These are phyloP conservation scores for Periparus ater DNA, from an alignment of 2,797 vertebrate genomes.

Conservation along the genomic window DNA sequence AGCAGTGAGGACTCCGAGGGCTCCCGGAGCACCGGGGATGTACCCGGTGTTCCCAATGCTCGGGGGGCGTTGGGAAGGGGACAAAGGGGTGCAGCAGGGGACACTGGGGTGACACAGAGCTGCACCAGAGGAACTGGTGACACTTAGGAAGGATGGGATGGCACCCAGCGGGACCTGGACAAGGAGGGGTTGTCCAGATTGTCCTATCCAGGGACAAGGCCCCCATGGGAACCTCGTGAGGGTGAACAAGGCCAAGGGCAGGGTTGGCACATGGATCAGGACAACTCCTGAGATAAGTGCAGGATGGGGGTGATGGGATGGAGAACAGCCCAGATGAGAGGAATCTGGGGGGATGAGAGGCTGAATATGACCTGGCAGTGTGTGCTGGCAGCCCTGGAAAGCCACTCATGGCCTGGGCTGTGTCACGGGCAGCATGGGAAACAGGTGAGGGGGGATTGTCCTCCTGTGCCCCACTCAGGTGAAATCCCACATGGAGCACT, in stretches of 20 bases:
- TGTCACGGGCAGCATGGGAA: neutral
- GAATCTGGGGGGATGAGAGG: neutral
- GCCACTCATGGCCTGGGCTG: neutral
- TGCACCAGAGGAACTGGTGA: neutral
- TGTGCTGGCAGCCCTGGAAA: neutral
- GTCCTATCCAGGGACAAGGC: neutral
- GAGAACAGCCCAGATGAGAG: neutral
- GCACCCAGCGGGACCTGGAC: neutral
- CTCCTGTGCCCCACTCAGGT: neutral
- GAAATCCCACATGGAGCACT: neutral
- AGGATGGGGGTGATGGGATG: neutral
- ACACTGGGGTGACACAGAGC: neutral
- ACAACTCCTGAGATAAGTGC: accelerated
- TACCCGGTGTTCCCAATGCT: neutral
- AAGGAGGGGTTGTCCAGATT: neutral
- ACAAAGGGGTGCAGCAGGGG: too few species aligned
- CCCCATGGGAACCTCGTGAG: neutral
- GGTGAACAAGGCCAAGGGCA: neutral
- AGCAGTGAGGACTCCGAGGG: too few species aligned
- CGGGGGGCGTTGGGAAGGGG: neutral
- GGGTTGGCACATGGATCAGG: too few species aligned
- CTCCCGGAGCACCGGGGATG: neutral
- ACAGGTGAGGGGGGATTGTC: neutral
- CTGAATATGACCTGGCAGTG: neutral
- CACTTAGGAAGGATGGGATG: neutral